Evolutionary conservation across 2,113 vertebrate species (phyloP), one percentile per base, ranked within the genome.

Genomic region (Stictonetta naevosa): DNA sequence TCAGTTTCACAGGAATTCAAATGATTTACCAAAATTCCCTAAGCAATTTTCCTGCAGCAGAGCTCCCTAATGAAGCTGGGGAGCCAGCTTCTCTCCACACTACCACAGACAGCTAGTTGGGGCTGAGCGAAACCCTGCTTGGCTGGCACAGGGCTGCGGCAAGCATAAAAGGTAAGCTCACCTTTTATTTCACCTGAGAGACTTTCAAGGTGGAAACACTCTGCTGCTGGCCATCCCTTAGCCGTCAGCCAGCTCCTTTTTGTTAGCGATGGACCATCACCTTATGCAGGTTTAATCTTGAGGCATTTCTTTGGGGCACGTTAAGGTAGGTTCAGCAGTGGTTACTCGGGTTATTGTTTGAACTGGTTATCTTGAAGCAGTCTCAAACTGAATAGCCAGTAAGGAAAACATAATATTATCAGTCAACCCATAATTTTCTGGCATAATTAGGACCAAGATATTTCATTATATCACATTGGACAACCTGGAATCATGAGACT

Each of bases 11-110:
- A 2, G 92, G 88, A 79, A 96, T 91, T 94, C 80, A 84, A 62
- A 88, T 14, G 31, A 92, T 79, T 89, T 84, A 58, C 58, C 48
- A 83, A 78, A 97, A 95, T 79, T 97, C 95, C 95, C 95, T 88
- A 46, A 95, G 90, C 90, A 96, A 88, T 94, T 93, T 96, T 93
- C 83, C 80, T 73, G 66, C 80, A 96, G 86, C 86, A 91, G 62
- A 82, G 80, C 62, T 96, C 95, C 95, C 91, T 97, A 95, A 96
- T 90, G 94, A 97, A 82, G 69, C 88, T 94, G 86, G 90, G 86
- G 86, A 94, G 81, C 58, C 81, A 90, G 86, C 18, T 88, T 66
- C 62, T 38, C 90, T 80, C 52, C 21, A 56, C 48, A 29, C 53
- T 81, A n/a, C 38, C 83, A 90, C 38, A 72, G 74, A 80, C 4